Evolutionary conservation across 2,797 vertebrate genomes (phyloP), one percentile per base, ranked within the genome.

Genomic region (Podarcis siculus): DNA sequence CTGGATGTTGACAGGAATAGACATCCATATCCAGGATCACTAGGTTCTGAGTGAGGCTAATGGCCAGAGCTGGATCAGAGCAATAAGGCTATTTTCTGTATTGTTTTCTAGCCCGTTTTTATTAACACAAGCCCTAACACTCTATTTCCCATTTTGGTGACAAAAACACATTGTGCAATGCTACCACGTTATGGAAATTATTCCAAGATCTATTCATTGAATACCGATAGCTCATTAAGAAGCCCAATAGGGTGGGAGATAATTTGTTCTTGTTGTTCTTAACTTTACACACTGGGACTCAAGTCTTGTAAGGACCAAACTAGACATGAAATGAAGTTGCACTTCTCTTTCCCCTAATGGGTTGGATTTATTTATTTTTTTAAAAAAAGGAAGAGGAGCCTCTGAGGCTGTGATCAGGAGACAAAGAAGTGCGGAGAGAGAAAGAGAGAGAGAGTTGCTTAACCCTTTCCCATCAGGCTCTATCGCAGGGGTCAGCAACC

Each of bases 141-240:
- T 67, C 32, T 42, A 35, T 72, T 86, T 72, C 5, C 30, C 9
- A 37, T 87, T 82, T 82, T 87, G 35, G 42, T 64, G 35, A 45
- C 2, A 75, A 73, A 30, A 64, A 81, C 30, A 82, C 55, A 66
- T 64, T 82, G 35, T 8, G 25, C 85, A 81, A 87, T 64, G 61
- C 80, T 87, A 81, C 42, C 25, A 42, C 27, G 23, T 64, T 82
- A 75, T 55, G 49, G 37, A 87, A 87, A 87, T 42, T 73, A 73
- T 82, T 75, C 79, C 69, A 87, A 64, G 35, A 87, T 75, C 71
- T 73, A 2, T 75, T 87, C 49, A 73, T 49, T 64, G 23, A 64
- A 73, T 82, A 81, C 37, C 80, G 72, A 81, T 58, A 61, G 35
- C 32, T 69, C 66, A 61, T 42, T 80, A 81, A 87, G 35, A 87